Base-by-base conservation (phyloP, 2,888 invertebrate genomes). In the Anaspis maculata region DNA sequence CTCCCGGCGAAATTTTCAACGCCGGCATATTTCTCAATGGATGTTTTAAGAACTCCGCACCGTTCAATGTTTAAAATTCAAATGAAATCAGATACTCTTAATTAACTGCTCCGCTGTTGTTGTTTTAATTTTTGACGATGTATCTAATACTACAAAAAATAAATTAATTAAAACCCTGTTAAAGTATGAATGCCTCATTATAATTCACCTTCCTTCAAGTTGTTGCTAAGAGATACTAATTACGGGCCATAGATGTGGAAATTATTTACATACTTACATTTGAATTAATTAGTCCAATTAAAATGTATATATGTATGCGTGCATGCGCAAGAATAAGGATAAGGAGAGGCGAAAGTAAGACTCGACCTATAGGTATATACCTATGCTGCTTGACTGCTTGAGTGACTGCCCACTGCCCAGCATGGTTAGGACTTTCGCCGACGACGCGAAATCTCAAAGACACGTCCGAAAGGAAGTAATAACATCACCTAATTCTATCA, bases 401-500 rank as follows among this genome's bases (percentile, higher is more conserved):
- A n/a, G n/a, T n/a, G n/a, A n/a, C n/a, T n/a, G n/a, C n/a, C n/a
- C n/a, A n/a, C n/a, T n/a, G n/a, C n/a, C n/a, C n/a, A n/a, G n/a
- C n/a, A n/a, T n/a, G n/a, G n/a, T n/a, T n/a, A n/a, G n/a, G n/a
- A n/a, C n/a, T n/a, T n/a, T n/a, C n/a, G n/a, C n/a, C n/a, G n/a
- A n/a, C n/a, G n/a, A n/a, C n/a, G n/a, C n/a, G n/a, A n/a, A n/a
- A n/a, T n/a, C n/a, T n/a, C n/a, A n/a, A n/a, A 30, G 38, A 30
- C 41, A 41, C 41, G 41, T 41, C 27, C 29, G 25, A 32, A 28
- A 31, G 43, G 39, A 43, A 45, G 50, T 53, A 49, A 51, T 57
- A 56, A 57, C 52, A 52, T n/a, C n/a, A n/a, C n/a, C n/a, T n/a
- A n/a, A 60, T 57, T 59, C 59, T 52, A 61, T 61, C 61, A 59